These are phyloP conservation scores for Pseudochaenichthys georgianus DNA, from an alignment of 2,797 vertebrate genomes.

Conservation along the genomic window DNA sequence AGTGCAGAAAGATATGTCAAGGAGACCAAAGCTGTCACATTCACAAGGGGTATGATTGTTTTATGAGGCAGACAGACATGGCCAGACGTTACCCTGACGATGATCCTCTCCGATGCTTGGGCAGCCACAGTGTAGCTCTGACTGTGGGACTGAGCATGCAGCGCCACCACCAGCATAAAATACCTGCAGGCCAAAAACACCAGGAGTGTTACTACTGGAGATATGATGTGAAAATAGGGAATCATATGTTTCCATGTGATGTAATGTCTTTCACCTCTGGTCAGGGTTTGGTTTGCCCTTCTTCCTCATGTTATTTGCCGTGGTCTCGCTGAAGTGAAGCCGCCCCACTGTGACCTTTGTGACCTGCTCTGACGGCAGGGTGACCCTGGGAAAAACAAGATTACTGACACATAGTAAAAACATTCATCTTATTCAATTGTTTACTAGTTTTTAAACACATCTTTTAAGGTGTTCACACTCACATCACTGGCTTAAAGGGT, in stretches of 20 bases:
- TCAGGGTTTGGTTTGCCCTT: constrained; percentile 99
- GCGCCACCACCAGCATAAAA: constrained; percentile 98
- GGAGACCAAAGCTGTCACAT: constrained; percentile 57
- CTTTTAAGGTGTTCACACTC: constrained; percentile 73
- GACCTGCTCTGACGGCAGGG: constrained; percentile 95
- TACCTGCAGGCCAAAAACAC: constrained; percentile 85
- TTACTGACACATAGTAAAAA: not conserved
- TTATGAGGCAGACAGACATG: constrained; percentile 87
- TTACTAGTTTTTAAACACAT: not conserved
- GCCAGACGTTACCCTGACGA: constrained; percentile 95
- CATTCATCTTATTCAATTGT: not conserved
- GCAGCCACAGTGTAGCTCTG: constrained; percentile 97
- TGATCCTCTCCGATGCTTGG: constrained; percentile 98
- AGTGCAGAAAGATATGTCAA: constrained; percentile 23
- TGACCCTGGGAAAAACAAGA: constrained; percentile 86
- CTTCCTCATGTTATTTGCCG: constrained; percentile 99
- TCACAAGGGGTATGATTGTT: constrained; percentile 77
- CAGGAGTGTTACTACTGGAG: constrained; percentile 6
- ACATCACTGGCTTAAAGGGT: constrained; percentile 98
- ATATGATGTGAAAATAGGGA: not conserved
- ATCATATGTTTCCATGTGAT: not conserved
- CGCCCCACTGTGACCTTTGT: constrained; percentile 98
- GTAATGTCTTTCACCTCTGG: constrained; percentile 88
- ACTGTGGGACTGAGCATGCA: constrained; percentile 95
- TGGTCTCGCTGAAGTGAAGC: constrained; percentile 98